Evolutionary conservation across 2,797 vertebrate species (phyloP).

Genomic region (Tinamus major): DNA sequence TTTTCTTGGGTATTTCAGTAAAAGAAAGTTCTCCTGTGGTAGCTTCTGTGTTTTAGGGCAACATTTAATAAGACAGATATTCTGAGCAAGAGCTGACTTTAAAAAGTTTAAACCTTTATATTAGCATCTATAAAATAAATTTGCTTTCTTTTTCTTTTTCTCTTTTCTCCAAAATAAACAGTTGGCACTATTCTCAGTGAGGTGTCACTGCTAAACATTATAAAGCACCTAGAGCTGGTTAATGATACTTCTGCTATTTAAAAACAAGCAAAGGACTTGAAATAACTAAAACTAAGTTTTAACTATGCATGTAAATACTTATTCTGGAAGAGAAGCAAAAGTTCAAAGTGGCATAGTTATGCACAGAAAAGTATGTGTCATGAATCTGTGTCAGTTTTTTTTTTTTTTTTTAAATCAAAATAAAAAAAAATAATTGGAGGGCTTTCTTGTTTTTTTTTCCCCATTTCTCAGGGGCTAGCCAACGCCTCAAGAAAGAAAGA

Average conservation of each 20-base stretch:
- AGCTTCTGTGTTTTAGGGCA: background rate
- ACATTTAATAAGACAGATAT: background rate
- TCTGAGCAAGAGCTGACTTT: background rate
- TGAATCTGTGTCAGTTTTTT: background rate
- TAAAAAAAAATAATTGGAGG: no score
- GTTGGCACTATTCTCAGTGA: background rate
- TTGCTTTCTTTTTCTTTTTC: no score
- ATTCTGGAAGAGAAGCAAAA: background rate
- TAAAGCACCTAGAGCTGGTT: background rate
- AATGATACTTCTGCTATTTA: background rate
- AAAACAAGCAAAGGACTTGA: background rate
- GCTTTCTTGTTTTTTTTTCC: no score
- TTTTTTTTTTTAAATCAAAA: no score
- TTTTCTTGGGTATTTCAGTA: background rate
- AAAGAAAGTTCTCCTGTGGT: background rate
- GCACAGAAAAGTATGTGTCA: background rate
- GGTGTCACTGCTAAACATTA: background rate
- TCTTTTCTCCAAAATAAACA: background rate
- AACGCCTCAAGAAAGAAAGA: no score
- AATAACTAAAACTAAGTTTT: background rate
- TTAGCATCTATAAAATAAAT: background rate
- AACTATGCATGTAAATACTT: background rate
- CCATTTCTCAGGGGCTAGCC: no score
- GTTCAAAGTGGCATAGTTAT: background rate
- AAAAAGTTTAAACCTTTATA: background rate